These are phyloP conservation scores for Squalus acanthias DNA, from an alignment of 2,797 vertebrate genomes.

Conservation along the genomic window DNA sequence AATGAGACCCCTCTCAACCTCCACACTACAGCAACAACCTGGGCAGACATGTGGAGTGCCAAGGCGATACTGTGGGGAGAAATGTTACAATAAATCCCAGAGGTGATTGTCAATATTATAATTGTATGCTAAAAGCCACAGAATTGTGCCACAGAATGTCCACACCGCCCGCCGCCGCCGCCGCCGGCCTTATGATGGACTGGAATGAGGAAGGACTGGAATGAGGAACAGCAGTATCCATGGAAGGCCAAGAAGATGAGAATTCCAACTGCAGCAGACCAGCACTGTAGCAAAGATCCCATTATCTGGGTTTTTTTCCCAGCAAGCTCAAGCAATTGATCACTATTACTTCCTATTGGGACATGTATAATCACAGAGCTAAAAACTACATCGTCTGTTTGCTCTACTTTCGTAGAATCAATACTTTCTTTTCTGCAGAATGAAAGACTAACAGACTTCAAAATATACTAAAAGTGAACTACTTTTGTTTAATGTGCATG, in stretches of 20 bases:
- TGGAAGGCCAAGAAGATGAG: neutral
- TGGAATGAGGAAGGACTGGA: neutral
- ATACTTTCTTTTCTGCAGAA: neutral
- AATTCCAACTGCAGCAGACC: neutral
- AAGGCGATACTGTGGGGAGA: neutral
- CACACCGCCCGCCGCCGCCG: too few relatives aligned
- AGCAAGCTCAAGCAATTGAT: neutral
- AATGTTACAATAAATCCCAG: neutral
- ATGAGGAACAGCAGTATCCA: neutral
- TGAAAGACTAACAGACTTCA: too few relatives aligned
- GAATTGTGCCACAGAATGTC: neutral
- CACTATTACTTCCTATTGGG: neutral
- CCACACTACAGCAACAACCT: neutral
- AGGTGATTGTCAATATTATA: neutral
- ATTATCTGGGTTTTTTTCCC: too few relatives aligned
- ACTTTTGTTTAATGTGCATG: too few relatives aligned
- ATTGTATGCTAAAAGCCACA: too few relatives aligned
- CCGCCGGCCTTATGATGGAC: too few relatives aligned
- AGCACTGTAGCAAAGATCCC: neutral
- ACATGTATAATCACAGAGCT: neutral
- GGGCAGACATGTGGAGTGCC: neutral
- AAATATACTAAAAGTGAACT: too few relatives aligned
- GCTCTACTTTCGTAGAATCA: neutral
- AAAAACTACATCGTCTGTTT: neutral
- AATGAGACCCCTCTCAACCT: neutral